Percentiles rank a stretch among this genome's conserved stretches.
Evolutionary conservation across 2,888 invertebrate genomes (phyloP).

Genomic region (Patella caerulea): DNA sequence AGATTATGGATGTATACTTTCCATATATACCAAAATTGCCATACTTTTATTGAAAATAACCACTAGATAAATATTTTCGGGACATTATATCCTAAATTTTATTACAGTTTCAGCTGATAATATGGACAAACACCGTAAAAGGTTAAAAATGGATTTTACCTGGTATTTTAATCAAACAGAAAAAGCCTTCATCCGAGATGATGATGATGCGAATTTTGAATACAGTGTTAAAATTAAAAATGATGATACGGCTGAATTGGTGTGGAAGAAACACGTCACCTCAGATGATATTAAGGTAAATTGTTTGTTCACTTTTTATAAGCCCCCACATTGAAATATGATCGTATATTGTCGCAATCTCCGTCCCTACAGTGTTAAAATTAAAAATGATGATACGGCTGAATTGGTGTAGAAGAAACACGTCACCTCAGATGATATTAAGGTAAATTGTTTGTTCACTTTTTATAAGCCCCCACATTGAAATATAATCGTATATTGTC

Average conservation of each 20-base stretch:
- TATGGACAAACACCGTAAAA: constrained; percentile 46
- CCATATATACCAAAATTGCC: no score
- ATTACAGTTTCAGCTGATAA: constrained; percentile 55
- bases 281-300: constrained; percentile 58
- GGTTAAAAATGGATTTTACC: constrained; percentile 55
- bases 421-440: constrained; percentile 54
- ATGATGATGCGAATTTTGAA: constrained; percentile 45
- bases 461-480: background rate
- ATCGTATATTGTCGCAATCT: no score
- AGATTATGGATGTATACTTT: background rate
- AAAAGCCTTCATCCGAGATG: constrained; percentile 52
- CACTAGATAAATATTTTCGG: no score
- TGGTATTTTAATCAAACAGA: constrained; percentile 55
- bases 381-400: constrained; percentile 14
- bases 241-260: constrained; percentile 41
- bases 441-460: constrained; percentile 41
- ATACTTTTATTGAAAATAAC: no score
- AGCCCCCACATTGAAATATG: no score
- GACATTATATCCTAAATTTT: background rate
- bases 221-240: constrained; percentile 48
- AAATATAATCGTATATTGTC: no score
- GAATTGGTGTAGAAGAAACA: constrained; percentile 55
- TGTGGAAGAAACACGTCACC: constrained; percentile 35
- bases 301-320: background rate
- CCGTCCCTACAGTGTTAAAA: constrained; percentile 40